Conservation (phyloP, 2,113 vertebrate genomes). For the Pachyramphus minor region DNA sequence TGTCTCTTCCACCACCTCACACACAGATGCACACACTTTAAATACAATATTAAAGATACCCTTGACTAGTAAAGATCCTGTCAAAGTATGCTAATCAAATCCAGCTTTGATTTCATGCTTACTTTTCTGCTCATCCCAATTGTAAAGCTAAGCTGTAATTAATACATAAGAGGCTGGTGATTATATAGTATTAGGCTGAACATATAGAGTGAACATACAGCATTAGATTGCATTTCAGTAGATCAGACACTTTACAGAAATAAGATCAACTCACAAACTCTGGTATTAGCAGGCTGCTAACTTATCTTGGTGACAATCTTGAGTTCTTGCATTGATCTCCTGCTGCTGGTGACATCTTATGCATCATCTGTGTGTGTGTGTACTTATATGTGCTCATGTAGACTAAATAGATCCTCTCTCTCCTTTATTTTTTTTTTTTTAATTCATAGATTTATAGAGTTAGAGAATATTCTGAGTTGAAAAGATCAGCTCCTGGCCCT, state of each 20-base stretch:
- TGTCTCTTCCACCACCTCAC: background rate
- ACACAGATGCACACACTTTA: background rate
- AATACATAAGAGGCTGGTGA: conserved; percentile 72
- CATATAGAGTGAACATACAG: conserved; percentile 49
- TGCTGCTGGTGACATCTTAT: background rate
- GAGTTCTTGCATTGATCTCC: conserved; percentile 21
- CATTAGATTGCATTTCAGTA: conserved; percentile 48
- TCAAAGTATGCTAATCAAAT: conserved; percentile 70
- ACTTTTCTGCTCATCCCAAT: conserved; percentile 66
- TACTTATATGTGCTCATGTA: accelerated
- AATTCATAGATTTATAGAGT: background rate
- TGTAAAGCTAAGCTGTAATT: conserved; percentile 73
- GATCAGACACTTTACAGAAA: conserved; percentile 47
- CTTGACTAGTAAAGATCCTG: conserved; percentile 28
- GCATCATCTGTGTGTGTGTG: background rate
- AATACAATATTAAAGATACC: conserved; percentile 18
- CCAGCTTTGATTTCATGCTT: conserved; percentile 69
- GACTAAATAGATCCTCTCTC: background rate
- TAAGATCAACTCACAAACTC: conserved; percentile 26
- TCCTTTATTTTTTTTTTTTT: background rate
- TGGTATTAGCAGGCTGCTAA: conserved; percentile 35
- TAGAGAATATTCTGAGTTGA: background rate
- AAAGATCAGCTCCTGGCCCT: background rate
- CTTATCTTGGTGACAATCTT: conserved; percentile 43
- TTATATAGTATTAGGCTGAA: conserved; percentile 67